Percentiles rank a stretch among this genome's conserved stretches.
Evolutionary conservation across 2,113 vertebrate species (phyloP).

Genomic region (Pampusana beccarii): DNA sequence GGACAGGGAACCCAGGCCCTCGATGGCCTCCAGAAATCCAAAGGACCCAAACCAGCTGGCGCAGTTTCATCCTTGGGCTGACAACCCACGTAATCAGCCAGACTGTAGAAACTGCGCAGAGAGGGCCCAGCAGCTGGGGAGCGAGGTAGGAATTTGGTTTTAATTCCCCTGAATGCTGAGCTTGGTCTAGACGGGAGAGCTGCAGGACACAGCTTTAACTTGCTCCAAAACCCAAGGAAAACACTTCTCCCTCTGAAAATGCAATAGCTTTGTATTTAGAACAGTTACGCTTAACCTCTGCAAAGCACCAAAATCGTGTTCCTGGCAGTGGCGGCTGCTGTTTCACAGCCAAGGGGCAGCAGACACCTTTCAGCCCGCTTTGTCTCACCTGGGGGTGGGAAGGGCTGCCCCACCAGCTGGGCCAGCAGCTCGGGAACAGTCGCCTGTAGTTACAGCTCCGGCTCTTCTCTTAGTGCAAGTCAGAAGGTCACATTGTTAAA

Average conservation of each 20-base stretch:
- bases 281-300: neutral
- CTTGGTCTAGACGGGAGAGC: neutral
- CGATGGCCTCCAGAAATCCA: neutral
- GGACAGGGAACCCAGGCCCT: neutral
- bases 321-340: accelerated
- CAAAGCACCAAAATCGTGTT: neutral
- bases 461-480: neutral
- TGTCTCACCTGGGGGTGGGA: neutral
- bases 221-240: neutral
- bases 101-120: neutral
- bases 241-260: neutral
- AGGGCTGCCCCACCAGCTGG: accelerated
- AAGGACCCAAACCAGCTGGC: neutral
- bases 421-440: neutral
- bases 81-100: accelerated
- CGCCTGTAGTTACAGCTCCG: neutral
- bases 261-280: neutral
- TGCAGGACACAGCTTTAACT: neutral
- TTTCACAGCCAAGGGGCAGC: neutral
- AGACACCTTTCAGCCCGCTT: neutral
- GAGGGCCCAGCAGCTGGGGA: neutral
- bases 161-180: neutral
- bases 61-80: neutral
- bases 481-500: neutral
- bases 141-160: neutral